Evolutionary conservation across 2,888 invertebrate genomes (phyloP).

Genomic region (Eilema caniola): DNA sequence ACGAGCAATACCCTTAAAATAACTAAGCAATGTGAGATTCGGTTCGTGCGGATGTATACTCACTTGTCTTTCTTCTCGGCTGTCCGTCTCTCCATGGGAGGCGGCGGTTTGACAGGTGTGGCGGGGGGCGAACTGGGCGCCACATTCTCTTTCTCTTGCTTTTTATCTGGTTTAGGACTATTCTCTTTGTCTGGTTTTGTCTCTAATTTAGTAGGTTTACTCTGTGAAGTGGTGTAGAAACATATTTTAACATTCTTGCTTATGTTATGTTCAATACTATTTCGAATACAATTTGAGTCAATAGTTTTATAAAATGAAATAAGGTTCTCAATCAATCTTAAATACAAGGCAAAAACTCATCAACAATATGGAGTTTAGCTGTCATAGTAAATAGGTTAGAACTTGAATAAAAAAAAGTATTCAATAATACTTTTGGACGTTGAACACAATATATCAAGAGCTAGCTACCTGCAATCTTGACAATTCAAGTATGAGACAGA

Average conservation of each 20-base stretch:
- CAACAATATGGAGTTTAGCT: neutral
- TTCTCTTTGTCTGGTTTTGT: constrained; percentile 72
- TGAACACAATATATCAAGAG: neutral
- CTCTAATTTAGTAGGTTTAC: constrained; percentile 72
- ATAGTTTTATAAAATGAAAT: neutral
- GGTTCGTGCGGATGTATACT: constrained; percentile 45
- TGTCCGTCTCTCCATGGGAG: constrained; percentile 58
- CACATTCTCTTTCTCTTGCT: constrained; percentile 83
- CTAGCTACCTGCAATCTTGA: no score
- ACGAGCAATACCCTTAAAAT: neutral
- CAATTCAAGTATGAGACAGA: no score
- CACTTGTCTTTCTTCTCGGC: constrained; percentile 78
- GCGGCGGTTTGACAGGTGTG: constrained; percentile 63
- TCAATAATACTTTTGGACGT: no score
- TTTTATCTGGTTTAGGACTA: constrained; percentile 74
- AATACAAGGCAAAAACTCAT: neutral
- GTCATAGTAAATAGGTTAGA: neutral
- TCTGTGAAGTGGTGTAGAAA: constrained; percentile 54
- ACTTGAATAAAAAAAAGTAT: no score
- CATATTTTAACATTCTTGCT: neutral
- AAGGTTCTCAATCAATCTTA: neutral
- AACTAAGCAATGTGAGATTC: neutral
- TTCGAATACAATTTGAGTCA: no score
- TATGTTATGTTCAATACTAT: neutral
- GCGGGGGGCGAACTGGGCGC: constrained; percentile 77